These are phyloP conservation scores for Tortrix viridana DNA, from an alignment of 2,888 invertebrate species.

Conservation along the genomic window DNA sequence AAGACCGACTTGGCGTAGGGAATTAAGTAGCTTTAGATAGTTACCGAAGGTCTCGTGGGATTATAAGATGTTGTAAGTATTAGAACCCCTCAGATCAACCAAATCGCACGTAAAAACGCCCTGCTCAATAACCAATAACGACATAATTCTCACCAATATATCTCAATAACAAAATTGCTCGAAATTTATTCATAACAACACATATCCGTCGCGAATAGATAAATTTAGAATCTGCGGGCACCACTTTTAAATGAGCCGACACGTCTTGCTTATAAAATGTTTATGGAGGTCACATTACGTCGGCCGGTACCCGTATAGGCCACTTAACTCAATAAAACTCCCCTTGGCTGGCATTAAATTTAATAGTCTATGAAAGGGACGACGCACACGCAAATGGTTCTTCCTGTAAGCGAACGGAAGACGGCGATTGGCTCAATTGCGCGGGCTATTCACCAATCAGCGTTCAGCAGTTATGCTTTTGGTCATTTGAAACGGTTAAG, in stretches of 20 bases:
- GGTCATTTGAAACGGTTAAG: slow-evolving; percentile 26
- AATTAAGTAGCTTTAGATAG: no score
- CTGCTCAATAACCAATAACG: slow-evolving; percentile 53
- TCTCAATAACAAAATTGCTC: slow-evolving; percentile 75
- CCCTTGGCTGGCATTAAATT: slow-evolving; percentile 79
- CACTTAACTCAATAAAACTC: slow-evolving; percentile 82
- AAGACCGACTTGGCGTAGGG: no score
- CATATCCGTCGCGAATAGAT: slow-evolving; percentile 69
- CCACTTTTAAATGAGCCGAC: slow-evolving; percentile 49
- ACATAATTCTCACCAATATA: slow-evolving; percentile 53
- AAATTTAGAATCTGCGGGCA: slow-evolving; percentile 68
- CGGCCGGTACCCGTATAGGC: slow-evolving; percentile 70
- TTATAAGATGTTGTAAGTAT: no score
- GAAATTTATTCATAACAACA: slow-evolving; percentile 69
- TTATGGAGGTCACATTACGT: slow-evolving; percentile 53
- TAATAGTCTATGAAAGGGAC: slow-evolving; percentile 81
- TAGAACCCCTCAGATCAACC: slow-evolving; percentile 10
- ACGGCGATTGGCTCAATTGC: slow-evolving; percentile 82
- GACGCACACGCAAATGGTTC: slow-evolving; percentile 69
- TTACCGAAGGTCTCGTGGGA: no score
- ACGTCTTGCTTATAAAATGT: slow-evolving; percentile 40
- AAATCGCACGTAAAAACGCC: slow-evolving; percentile 57
- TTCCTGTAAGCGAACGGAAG: slow-evolving; percentile 80
- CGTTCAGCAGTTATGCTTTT: slow-evolving; percentile 49
- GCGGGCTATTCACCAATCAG: slow-evolving; percentile 78